Evolutionary conservation across 1,140 invertebrate species (phyloP).

Genomic region (Drosophila burlai): DNA sequence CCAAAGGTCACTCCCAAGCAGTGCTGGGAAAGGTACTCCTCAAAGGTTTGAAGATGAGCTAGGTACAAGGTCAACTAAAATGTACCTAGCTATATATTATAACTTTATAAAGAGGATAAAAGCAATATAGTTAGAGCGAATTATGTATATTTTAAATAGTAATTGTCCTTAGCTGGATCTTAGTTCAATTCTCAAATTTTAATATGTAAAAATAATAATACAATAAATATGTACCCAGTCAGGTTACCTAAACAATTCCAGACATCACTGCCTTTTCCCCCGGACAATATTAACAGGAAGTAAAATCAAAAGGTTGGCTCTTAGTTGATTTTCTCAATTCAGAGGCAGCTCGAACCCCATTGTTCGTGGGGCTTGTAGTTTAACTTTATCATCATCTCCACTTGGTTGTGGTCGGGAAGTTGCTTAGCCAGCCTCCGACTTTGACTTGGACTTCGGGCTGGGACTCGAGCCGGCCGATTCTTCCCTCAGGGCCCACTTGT

Average conservation of each 20-base stretch:
- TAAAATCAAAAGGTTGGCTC: constrained; percentile 82
- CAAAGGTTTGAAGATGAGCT: neutral
- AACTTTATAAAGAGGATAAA: neutral
- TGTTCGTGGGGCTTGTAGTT: constrained; percentile 73
- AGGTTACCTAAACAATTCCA: neutral
- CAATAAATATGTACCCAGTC: too few species aligned
- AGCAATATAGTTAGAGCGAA: neutral
- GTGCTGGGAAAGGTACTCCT: constrained; percentile 1
- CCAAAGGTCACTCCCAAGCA: neutral
- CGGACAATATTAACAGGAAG: constrained; percentile 80
- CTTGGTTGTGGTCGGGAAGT: constrained; percentile 62
- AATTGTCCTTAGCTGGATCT: neutral
- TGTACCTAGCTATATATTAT: neutral
- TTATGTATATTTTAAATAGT: neutral
- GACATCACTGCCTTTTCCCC: constrained; percentile 3
- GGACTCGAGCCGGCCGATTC: constrained; percentile 2
- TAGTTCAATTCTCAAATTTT: neutral
- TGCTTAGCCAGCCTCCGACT: constrained; percentile 37
- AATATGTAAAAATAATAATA: too few species aligned
- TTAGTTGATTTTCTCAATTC: constrained; percentile 81
- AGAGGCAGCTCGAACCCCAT: constrained; percentile 47
- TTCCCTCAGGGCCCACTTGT: constrained; percentile 38
- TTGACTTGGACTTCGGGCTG: constrained; percentile 22
- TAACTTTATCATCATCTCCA: constrained; percentile 81
- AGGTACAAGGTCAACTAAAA: neutral